Evolutionary conservation across 1,140 invertebrate genomes (phyloP).

Genomic region (Acromyrmex charruanus): DNA sequence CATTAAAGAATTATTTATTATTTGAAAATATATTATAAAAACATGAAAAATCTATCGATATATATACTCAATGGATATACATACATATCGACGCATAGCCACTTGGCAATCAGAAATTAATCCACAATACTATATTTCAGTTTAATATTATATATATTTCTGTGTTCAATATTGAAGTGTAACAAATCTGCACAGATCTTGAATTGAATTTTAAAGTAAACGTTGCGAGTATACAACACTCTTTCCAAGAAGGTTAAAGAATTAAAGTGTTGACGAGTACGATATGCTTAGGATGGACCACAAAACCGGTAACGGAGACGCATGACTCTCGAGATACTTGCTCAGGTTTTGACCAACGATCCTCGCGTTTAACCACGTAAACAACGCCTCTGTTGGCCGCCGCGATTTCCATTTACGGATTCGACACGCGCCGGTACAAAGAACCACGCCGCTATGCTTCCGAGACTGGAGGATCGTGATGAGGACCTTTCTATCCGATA

Average conservation of each 20-base stretch:
- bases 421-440: conserved; percentile 81
- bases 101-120: too few relatives aligned
- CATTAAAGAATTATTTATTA: too few relatives aligned
- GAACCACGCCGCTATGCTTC: conserved; percentile 66
- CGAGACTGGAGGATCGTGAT: conserved; percentile 31
- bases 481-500: conserved; percentile 56
- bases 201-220: too few relatives aligned
- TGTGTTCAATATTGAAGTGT: too few relatives aligned
- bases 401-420: conserved; percentile 85
- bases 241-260: background rate
- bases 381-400: conserved; percentile 83
- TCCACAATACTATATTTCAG: too few relatives aligned
- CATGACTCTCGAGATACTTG: conserved; percentile 68
- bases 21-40: too few relatives aligned
- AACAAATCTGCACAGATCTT: too few relatives aligned
- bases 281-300: conserved; percentile 4
- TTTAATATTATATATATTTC: too few relatives aligned
- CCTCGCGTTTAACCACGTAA: conserved; percentile 84
- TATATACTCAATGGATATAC: too few relatives aligned
- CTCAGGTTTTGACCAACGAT: conserved; percentile 57
- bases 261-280: conserved; percentile 34
- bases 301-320: conserved; percentile 14
- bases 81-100: too few relatives aligned
- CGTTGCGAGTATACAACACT: too few relatives aligned
- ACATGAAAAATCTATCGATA: too few relatives aligned